These are phyloP conservation scores for Misgurnus anguillicaudatus DNA, from an alignment of 2,113 vertebrate species.

Conservation along the genomic window DNA sequence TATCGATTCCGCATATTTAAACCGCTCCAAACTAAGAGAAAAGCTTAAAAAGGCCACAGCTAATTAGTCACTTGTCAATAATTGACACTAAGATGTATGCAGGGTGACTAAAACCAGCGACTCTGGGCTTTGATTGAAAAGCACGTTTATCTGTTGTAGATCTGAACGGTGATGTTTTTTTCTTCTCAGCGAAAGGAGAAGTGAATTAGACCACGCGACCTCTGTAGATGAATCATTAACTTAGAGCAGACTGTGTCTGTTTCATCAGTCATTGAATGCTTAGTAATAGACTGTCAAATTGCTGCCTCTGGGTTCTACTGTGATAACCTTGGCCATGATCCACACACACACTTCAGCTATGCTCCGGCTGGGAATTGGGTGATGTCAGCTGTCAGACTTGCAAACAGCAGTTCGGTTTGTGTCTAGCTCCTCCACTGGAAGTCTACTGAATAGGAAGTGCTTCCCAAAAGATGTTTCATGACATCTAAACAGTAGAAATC, in stretches of 20 bases:
- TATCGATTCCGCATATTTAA: conserved; percentile 63
- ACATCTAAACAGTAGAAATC: conserved; percentile 54
- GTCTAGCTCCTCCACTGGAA: background rate
- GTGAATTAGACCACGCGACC: conserved; percentile 29
- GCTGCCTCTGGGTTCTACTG: conserved; percentile 1
- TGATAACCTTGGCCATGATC: conserved; percentile 26
- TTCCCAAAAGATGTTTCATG: conserved; percentile 52
- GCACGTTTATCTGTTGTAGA: conserved; percentile 32
- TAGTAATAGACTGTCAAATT: conserved; percentile 36
- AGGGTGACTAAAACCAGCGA: conserved; percentile 10
- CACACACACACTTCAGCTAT: background rate
- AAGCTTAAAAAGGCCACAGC: conserved; percentile 52
- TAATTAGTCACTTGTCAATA: conserved; percentile 67
- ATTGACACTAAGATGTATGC: conserved; percentile 61
- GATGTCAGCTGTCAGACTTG: conserved; percentile 38
- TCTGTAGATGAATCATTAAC: conserved; percentile 45
- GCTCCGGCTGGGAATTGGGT: conserved; percentile 15
- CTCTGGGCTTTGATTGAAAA: conserved; percentile 42
- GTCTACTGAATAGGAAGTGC: conserved; percentile 55
- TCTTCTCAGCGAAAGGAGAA: background rate
- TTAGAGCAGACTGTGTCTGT: conserved; percentile 23
- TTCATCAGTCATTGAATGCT: conserved; percentile 40
- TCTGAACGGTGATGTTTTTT: conserved; percentile 16
- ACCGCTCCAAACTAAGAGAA: conserved; percentile 53
- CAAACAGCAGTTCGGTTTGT: conserved; percentile 10